Conservation (phyloP, 2,797 vertebrate species). For the Ataeniobius toweri region DNA sequence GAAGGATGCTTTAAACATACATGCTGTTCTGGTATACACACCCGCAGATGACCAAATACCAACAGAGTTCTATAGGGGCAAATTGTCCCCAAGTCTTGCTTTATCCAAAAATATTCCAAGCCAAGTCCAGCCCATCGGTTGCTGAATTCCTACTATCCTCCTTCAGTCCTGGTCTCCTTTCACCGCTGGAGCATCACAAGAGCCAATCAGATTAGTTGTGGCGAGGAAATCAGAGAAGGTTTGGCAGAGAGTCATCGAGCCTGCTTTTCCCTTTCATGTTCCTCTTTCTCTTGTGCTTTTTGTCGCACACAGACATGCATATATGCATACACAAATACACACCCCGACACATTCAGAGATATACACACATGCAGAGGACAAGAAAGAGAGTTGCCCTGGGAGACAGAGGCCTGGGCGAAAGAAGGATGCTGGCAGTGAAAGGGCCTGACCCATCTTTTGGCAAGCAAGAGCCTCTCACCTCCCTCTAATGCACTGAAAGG, state of each 20-base stretch:
- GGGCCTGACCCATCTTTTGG: slow-evolving; percentile 80
- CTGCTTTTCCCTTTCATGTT: slow-evolving; percentile 77
- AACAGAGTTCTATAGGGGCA: slow-evolving; percentile 53
- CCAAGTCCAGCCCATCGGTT: slow-evolving; percentile 63
- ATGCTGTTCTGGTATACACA: slow-evolving; percentile 74
- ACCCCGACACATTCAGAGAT: slow-evolving; percentile 46
- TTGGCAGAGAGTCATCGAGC: slow-evolving; percentile 69
- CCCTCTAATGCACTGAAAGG: slow-evolving; percentile 74
- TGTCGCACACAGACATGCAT: slow-evolving; percentile 36
- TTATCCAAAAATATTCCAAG: slow-evolving; percentile 64
- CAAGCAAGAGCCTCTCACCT: slow-evolving; percentile 67
- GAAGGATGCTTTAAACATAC: slow-evolving; percentile 63
- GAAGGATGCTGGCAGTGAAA: slow-evolving; percentile 81
- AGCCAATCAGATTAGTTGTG: slow-evolving; percentile 80
- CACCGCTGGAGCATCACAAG: slow-evolving; percentile 62
- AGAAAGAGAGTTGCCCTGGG: slow-evolving; percentile 78
- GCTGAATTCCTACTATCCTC: slow-evolving; percentile 64
- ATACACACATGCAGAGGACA: slow-evolving; percentile 64
- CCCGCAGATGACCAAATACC: slow-evolving; percentile 67
- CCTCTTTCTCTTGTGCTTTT: slow-evolving; percentile 60
- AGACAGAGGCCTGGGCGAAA: slow-evolving; percentile 79
- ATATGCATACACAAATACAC: slow-evolving; percentile 34
- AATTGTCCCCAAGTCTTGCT: slow-evolving; percentile 67
- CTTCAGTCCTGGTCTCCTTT: slow-evolving; percentile 71
- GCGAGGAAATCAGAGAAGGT: slow-evolving; percentile 76